Evolutionary conservation across 2,113 vertebrate species (phyloP).

Genomic region (Phaethon lepturus): DNA sequence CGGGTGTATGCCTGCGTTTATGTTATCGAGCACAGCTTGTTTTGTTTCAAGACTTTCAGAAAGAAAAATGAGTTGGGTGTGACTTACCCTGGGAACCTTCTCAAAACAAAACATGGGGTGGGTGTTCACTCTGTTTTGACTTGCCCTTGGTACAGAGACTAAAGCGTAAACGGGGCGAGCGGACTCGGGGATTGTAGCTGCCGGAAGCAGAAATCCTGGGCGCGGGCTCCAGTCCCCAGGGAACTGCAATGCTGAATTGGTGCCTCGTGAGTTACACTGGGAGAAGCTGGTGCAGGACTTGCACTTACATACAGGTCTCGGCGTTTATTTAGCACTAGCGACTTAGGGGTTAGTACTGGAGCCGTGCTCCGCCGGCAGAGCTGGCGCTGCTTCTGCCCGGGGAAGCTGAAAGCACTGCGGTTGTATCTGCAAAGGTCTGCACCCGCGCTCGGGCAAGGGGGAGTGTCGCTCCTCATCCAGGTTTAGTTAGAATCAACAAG

Average conservation of each 20-base stretch:
- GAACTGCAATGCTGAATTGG: not conserved
- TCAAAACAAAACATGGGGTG: constrained; percentile 20
- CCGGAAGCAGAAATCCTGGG: not conserved
- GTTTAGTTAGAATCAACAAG: not conserved
- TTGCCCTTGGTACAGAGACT: not conserved
- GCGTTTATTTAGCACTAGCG: not conserved
- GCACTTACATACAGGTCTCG: not conserved
- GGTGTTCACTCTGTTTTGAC: constrained; percentile 12
- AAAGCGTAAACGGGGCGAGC: not conserved
- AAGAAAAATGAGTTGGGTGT: not conserved
- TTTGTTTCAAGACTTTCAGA: not conserved
- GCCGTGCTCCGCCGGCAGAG: not conserved
- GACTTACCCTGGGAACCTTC: constrained; percentile 10
- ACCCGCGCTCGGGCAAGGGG: not conserved
- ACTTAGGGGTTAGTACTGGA: not conserved
- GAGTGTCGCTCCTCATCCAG: not conserved
- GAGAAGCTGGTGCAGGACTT: not conserved
- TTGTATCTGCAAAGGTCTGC: not conserved
- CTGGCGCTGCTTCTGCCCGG: not conserved
- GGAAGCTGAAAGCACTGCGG: not conserved
- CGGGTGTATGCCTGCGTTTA: not conserved
- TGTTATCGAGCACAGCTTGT: not conserved
- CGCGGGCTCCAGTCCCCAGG: not conserved
- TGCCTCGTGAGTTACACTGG: too few species aligned
- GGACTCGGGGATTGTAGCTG: not conserved